Percentiles rank a stretch among this genome's conserved stretches.
These are phyloP conservation scores for Brenthis daphne DNA, from an alignment of 2,888 invertebrate species.

Conservation along the genomic window DNA sequence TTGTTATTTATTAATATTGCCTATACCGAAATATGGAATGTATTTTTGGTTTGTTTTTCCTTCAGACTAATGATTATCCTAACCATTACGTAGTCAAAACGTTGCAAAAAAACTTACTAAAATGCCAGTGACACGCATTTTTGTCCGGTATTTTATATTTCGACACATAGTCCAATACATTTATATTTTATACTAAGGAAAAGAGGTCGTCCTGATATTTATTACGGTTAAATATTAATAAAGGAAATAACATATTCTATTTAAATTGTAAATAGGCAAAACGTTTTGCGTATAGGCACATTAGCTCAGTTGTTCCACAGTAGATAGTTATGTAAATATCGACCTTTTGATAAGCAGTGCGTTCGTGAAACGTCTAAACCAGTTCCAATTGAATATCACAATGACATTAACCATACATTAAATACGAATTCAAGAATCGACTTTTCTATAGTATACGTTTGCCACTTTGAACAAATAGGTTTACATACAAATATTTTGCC, in stretches of 20 bases:
- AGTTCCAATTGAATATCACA: slow-evolving; percentile 21
- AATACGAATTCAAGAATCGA: slow-evolving; percentile 1
- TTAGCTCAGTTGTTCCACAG: slow-evolving; percentile 19
- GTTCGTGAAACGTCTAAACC: slow-evolving; percentile 16
- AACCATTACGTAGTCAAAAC: no score
- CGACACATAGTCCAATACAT: no score
- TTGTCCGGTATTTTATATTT: no score
- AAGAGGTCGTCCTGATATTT: background rate
- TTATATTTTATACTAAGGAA: no score
- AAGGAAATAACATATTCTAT: slow-evolving; percentile 9
- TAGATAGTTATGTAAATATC: slow-evolving; percentile 35
- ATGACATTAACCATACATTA: slow-evolving; percentile 7
- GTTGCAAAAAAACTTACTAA: no score
- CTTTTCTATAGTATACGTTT: slow-evolving; percentile 22
- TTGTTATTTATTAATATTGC: no score
- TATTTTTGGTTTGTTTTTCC: no score
- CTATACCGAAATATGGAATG: no score
- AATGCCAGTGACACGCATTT: no score
- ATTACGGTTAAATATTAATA: slow-evolving; percentile 11
- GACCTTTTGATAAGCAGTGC: slow-evolving; percentile 32
- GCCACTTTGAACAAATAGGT: slow-evolving; percentile 27
- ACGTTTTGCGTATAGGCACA: slow-evolving; percentile 4
- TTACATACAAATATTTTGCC: slow-evolving; percentile 34
- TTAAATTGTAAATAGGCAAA: background rate
- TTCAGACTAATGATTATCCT: no score